phyloP scores from a whole-genome alignment of 2,797 vertebrate genomes.

The Carcharodon carcharias region DNA sequence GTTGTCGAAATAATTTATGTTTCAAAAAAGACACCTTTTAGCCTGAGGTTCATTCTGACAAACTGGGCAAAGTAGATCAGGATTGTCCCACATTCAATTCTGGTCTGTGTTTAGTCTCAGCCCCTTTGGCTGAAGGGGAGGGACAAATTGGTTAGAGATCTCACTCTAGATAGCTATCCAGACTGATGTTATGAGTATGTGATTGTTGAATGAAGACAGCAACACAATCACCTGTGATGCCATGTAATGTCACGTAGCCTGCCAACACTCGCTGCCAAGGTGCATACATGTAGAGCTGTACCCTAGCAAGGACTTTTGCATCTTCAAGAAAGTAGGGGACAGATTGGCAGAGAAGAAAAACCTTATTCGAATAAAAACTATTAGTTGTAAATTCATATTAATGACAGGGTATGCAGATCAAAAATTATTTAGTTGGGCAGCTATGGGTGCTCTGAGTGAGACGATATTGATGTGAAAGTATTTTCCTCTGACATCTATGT shows the following conservation, averaged over 20 bases:
- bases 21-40: not conserved
- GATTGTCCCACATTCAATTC: not conserved
- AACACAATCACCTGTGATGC: not conserved
- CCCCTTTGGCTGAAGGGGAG: not conserved
- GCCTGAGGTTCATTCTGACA: not conserved
- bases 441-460: not conserved
- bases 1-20: not conserved
- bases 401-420: not conserved
- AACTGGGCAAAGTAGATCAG: not conserved
- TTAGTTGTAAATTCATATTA: not conserved
- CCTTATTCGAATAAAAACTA: not conserved
- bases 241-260: not conserved
- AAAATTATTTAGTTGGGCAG: not conserved
- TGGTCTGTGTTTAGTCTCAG: not conserved
- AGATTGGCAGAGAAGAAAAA: not conserved
- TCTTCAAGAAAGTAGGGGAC: not conserved
- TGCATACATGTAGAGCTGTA: not conserved
- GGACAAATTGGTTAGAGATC: not conserved
- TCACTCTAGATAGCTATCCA: not conserved
- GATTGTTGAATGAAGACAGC: not conserved
- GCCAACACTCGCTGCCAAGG: not conserved
- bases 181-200: not conserved
- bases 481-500: not conserved
- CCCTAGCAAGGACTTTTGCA: not conserved
- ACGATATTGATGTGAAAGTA: too few relatives aligned